Conservation (phyloP, 2,797 vertebrate species). For the Balearica regulorum region DNA sequence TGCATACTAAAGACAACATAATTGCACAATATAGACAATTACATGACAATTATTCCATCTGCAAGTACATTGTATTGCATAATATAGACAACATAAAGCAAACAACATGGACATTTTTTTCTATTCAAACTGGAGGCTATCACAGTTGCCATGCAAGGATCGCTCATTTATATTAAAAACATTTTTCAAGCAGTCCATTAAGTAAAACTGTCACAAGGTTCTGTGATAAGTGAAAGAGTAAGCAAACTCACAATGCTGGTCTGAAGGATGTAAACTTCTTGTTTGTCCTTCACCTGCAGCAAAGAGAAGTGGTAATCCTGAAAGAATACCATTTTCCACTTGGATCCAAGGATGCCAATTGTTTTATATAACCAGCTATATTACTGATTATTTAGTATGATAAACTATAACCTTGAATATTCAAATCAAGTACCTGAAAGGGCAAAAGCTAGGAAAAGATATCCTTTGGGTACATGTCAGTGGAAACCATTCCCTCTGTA, state of each 20-base stretch:
- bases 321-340: not conserved
- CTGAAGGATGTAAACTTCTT: not conserved
- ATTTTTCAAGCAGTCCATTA: not conserved
- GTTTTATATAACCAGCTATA: not conserved
- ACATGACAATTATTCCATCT: not conserved
- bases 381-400: not conserved
- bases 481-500: not conserved
- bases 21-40: not conserved
- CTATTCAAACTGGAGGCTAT: not conserved
- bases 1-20: not conserved
- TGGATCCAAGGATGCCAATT: not conserved
- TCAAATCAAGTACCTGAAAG: not conserved
- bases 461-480: not conserved
- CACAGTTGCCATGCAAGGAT: not conserved
- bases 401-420: not conserved
- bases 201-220: not conserved
- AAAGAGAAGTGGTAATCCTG: not conserved
- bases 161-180: not conserved
- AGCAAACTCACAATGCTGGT: not conserved
- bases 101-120: rapidly evolving
- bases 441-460: not conserved
- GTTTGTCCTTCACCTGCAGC: not conserved
- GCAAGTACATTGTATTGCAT: not conserved
- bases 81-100: not conserved
- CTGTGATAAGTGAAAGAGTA: not conserved